phyloP scores from a whole-genome alignment of 2,113 vertebrate species.

The Sebastes schlegelii region DNA sequence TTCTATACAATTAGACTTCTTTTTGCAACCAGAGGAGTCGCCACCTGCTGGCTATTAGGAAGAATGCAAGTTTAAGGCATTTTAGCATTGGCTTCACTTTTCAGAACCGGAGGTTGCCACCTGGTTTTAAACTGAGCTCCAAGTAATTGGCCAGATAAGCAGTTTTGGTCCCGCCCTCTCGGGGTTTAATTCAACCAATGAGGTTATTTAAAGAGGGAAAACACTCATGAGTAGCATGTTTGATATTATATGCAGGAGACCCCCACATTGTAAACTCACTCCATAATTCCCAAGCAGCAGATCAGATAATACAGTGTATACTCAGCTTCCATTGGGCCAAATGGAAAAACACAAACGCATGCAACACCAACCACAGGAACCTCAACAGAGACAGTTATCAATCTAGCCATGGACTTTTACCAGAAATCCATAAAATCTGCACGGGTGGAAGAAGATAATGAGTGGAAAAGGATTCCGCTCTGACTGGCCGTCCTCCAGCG shows the following conservation, averaged over 20 bases:
- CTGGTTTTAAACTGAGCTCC: neutral
- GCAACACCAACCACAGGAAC: conserved; percentile 21
- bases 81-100: too few relatives aligned
- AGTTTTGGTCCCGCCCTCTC: neutral
- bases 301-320: conserved; percentile 4
- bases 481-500: conserved; percentile 54
- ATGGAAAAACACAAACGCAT: neutral
- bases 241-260: neutral
- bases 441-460: conserved; percentile 31
- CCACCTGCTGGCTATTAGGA: neutral
- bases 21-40: neutral
- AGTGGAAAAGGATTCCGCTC: conserved; percentile 31
- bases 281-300: neutral
- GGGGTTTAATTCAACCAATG: conserved; percentile 14
- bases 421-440: conserved; percentile 6
- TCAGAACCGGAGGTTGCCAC: too few relatives aligned
- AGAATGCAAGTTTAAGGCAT: too few relatives aligned
- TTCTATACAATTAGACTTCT: neutral
- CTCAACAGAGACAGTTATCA: conserved; percentile 36
- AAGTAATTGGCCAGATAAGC: neutral
- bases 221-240: neutral
- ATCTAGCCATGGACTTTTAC: conserved; percentile 3
- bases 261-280: neutral
- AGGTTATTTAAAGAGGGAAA: neutral
- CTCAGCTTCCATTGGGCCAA: neutral